A percentile compares a stretch with the other conserved stretches of the same genome.
Evolutionary conservation across 1,140 invertebrate genomes (phyloP).

Genomic region (Caenorhabditis remanei): DNA sequence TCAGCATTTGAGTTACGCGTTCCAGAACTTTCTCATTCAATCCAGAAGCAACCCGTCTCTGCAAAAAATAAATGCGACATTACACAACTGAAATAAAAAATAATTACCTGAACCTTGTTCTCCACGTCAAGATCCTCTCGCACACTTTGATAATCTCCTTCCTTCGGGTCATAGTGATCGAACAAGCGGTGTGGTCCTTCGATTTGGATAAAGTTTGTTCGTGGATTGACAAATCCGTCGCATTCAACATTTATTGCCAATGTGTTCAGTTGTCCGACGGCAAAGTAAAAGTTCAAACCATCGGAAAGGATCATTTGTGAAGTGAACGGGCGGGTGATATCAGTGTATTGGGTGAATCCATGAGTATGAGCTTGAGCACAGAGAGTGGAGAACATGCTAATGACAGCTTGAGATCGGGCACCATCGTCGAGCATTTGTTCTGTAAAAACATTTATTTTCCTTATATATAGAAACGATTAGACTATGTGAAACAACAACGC

Average conservation of each 20-base stretch:
- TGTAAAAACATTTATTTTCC: slow-evolving; percentile 1
- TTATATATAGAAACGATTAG: no score
- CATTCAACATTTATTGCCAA: slow-evolving; percentile 75
- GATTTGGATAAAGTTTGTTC: slow-evolving; percentile 20
- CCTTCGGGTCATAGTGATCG: slow-evolving; percentile 17
- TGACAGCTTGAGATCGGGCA: slow-evolving; percentile 68
- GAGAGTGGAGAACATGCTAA: slow-evolving; percentile 74
- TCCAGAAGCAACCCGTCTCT: slow-evolving; percentile 36
- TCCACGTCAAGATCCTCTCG: slow-evolving; percentile 37
- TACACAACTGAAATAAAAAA: not conserved
- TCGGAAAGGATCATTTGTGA: slow-evolving; percentile 75
- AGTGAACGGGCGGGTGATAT: slow-evolving; percentile 69
- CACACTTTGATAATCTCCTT: slow-evolving; percentile 56
- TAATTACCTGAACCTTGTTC: not conserved
- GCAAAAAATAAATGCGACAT: not conserved
- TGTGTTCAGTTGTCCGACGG: slow-evolving; percentile 76
- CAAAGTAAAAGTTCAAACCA: slow-evolving; percentile 72
- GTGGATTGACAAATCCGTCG: slow-evolving; percentile 42
- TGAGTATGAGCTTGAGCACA: slow-evolving; percentile 75
- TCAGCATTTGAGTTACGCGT: slow-evolving; percentile 66
- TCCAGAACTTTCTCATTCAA: slow-evolving; percentile 65
- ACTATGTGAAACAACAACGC: not conserved
- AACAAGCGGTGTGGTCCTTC: not conserved
- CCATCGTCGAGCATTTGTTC: slow-evolving; percentile 67
- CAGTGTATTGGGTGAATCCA: slow-evolving; percentile 76